phyloP scores from a whole-genome alignment of 1,140 invertebrate species.

The Cydia fagiglandana region DNA sequence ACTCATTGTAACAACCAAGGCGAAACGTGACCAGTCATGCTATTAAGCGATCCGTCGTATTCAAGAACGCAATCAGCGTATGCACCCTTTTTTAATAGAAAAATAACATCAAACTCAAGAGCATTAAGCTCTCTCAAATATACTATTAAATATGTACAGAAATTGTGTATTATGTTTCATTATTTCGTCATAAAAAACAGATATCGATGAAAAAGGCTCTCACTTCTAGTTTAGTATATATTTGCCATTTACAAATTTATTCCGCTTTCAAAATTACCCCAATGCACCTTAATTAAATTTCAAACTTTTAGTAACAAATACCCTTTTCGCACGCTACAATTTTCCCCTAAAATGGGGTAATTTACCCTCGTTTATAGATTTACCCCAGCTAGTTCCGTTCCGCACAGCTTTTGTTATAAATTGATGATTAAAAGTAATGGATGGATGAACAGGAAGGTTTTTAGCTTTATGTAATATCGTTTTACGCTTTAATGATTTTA shows the following conservation, averaged over 20 bases:
- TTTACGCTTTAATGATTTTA: too few relatives aligned
- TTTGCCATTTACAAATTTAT: too few relatives aligned
- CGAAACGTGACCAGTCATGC: background rate
- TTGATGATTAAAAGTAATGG: slow-evolving; percentile 22
- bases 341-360: background rate
- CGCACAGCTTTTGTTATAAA: background rate
- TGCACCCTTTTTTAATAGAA: background rate
- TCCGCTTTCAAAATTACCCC: too few relatives aligned
- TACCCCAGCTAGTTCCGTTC: background rate
- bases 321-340: background rate
- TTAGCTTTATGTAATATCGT: background rate
- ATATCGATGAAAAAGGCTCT: too few relatives aligned
- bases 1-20: background rate
- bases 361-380: slow-evolving; percentile 8
- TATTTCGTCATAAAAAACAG: too few relatives aligned
- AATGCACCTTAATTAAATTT: background rate
- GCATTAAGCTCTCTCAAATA: too few relatives aligned
- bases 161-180: too few relatives aligned
- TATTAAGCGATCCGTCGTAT: background rate
- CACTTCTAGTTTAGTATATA: too few relatives aligned
- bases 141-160: too few relatives aligned
- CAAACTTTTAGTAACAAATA: background rate
- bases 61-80: too few relatives aligned
- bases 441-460: background rate
- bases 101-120: background rate